Evolutionary conservation across 2,888 invertebrate genomes (phyloP).

Genomic region (Epinotia demarniana): DNA sequence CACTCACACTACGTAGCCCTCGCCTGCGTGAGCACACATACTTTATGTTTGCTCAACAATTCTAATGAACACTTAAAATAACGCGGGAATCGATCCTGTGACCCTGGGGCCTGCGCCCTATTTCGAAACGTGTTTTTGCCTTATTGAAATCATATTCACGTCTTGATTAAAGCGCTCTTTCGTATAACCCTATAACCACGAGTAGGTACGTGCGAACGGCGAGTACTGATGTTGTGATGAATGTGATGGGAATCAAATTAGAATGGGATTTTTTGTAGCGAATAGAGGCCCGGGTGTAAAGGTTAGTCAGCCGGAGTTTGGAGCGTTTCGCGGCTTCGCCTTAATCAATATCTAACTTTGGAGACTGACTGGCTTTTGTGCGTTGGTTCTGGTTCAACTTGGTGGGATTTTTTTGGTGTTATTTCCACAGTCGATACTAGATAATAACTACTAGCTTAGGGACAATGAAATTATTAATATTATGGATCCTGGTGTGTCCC

Average conservation of each 20-base stretch:
- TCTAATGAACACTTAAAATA: constrained; percentile 42
- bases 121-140: neutral
- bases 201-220: neutral
- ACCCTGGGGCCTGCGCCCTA: neutral
- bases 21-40: constrained; percentile 15
- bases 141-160: neutral
- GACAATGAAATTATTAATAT: too few relatives aligned
- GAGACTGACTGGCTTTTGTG: constrained; percentile 16
- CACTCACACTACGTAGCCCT: neutral
- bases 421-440: neutral
- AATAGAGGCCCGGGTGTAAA: neutral
- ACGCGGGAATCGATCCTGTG: constrained; percentile 36
- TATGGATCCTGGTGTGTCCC: too few relatives aligned
- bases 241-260: neutral
- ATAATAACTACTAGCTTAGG: too few relatives aligned
- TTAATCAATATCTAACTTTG: constrained; percentile 26
- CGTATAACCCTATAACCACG: neutral
- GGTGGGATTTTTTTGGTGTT: too few relatives aligned
- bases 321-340: neutral
- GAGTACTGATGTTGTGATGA: neutral
- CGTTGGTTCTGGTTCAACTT: neutral
- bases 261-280: neutral
- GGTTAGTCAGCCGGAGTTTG: constrained; percentile 13
- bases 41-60: constrained; percentile 16
- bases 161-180: neutral